phyloP scores from a whole-genome alignment of 2,113 vertebrate genomes.

The Pongo pygmaeus region DNA sequence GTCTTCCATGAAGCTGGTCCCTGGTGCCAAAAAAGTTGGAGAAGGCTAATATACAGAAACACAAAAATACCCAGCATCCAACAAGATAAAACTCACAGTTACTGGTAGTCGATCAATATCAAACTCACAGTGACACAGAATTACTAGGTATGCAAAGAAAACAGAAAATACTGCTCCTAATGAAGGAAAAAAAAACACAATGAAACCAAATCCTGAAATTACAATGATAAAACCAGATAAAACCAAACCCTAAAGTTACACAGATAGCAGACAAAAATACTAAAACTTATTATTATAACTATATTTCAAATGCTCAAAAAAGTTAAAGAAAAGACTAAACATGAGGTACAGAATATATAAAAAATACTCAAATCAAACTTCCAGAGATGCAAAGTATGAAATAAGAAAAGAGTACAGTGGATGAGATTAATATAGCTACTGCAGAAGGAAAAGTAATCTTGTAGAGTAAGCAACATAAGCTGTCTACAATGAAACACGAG shows the following conservation, averaged over 20 bases:
- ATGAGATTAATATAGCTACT: not conserved
- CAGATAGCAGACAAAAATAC: not conserved
- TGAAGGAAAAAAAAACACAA: not conserved
- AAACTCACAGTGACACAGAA: not conserved
- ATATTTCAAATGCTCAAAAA: not conserved
- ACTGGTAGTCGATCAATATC: not conserved
- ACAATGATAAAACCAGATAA: not conserved
- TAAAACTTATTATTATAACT: not conserved
- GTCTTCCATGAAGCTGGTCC: too few relatives aligned
- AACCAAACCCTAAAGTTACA: not conserved
- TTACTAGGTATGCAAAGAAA: not conserved
- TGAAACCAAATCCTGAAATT: not conserved
- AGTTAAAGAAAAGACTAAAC: not conserved
- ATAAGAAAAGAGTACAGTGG: not conserved
- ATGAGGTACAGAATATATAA: not conserved
- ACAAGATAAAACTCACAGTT: not conserved
- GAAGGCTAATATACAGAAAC: not conserved
- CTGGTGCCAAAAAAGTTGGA: too few relatives aligned
- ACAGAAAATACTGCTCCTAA: not conserved
- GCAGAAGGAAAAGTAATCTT: not conserved
- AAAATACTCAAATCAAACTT: constrained; percentile 4
- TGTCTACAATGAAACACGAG: not conserved
- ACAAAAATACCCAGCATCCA: not conserved
- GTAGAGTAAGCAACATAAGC: not conserved
- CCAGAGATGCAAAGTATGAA: not conserved